Percentiles rank a stretch among this genome's conserved stretches.
Conservation (phyloP, 1,140 invertebrate species). For the Drosophila kikkawai region DNA sequence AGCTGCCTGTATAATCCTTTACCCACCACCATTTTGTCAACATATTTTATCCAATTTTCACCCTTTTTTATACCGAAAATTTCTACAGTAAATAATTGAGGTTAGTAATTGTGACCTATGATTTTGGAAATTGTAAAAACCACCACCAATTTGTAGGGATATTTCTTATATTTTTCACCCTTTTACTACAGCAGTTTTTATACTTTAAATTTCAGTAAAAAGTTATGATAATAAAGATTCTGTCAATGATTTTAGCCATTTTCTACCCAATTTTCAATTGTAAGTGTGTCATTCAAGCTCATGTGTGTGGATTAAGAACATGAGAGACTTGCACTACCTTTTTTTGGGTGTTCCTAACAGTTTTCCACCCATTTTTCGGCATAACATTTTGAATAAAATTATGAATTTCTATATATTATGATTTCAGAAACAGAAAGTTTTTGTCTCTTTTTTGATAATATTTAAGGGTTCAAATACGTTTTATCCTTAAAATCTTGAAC, state of each 20-base stretch:
- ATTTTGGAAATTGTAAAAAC: conserved; percentile 4
- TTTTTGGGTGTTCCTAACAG: neutral
- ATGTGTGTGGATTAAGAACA: neutral
- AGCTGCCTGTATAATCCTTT: too few relatives aligned
- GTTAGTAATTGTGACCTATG: conserved; percentile 8
- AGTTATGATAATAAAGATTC: neutral
- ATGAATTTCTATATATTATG: neutral
- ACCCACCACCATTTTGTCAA: conserved; percentile 29
- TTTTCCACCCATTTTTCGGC: neutral
- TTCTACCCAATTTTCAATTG: neutral
- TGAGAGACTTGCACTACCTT: neutral
- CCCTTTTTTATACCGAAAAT: conserved; percentile 5
- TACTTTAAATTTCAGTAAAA: neutral
- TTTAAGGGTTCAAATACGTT: too few relatives aligned
- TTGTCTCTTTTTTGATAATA: neutral
- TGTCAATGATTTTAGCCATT: neutral
- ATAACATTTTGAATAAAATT: conserved; percentile 36
- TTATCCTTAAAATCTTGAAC: neutral
- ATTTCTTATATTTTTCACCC: neutral
- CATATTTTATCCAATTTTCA: conserved; percentile 12
- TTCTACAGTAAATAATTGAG: neutral
- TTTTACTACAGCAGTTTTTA: neutral
- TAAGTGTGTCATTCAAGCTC: neutral
- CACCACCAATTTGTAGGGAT: conserved; percentile 10
- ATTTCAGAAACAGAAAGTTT: neutral